Evolutionary conservation across 2,888 invertebrate species (phyloP), one percentile per base, ranked within the genome.

Genomic region (Nomada fucata): DNA sequence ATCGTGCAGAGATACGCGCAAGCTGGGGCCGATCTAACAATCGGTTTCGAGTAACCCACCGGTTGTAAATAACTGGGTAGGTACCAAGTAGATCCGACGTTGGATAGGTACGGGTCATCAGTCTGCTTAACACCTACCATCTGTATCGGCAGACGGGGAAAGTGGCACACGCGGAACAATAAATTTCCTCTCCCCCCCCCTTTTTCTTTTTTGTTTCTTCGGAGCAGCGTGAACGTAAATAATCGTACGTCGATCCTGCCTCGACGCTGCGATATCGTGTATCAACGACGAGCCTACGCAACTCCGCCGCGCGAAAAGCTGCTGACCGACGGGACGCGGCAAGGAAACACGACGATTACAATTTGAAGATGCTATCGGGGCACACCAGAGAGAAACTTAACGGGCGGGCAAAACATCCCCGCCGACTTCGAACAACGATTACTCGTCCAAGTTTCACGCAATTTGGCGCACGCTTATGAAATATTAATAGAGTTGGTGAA

Each of bases 401-500:
- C 15, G n/a, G 47, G 4, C 26, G 55, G 11, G 44, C 44, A 36
- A 36, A 44, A 47, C 23, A 23, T 63, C 20, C 42, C 13, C 44
- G 23, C 15, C 23, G 23, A 5, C 10, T 10, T 52, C 52, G 64
- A 65, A 59, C 60, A 71, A 50, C 75, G 76, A 88, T 86, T 82
- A 88, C 61, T 86, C 81, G 74, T 71, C 76, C 59, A 71, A 69
- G 80, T 82, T 77, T 85, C 71, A 63, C 79, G 63, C 77, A 84
- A 88, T 84, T 86, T 69, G 71, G 29, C 47, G 52, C n/a, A 36
- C 75, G 76, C 65, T 88, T 79, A 86, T 86, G 72, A 88, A 86
- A 88, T 88, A 86, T 87, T 80, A 87, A 88, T 88, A 71, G 65
- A 87, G 68, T 59, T 67, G 55, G 70, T 68, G 73, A 64, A 60